Evolutionary conservation across 2,888 invertebrate species (phyloP).

Genomic region (Hoplodrina blanda): DNA sequence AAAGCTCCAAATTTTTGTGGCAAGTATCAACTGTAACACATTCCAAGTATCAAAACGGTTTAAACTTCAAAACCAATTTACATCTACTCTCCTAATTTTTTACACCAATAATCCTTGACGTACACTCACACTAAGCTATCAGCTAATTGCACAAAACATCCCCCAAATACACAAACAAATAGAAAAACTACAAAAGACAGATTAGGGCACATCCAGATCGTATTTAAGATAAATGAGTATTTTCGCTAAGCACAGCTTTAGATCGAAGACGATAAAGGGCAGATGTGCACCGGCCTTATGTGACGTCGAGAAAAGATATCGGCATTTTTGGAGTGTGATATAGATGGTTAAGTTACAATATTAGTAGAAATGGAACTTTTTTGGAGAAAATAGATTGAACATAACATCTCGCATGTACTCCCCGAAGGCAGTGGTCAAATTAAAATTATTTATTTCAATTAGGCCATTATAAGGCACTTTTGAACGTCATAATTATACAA

Average conservation of each 20-base stretch:
- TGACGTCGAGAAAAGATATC: slow-evolving; percentile 70
- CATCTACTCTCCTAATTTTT: slow-evolving; percentile 22
- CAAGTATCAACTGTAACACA: too few relatives aligned
- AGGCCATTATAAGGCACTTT: too few relatives aligned
- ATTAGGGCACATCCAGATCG: slow-evolving; percentile 89
- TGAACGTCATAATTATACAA: too few relatives aligned
- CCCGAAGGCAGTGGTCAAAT: too few relatives aligned
- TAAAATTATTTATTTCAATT: too few relatives aligned
- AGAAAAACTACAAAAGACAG: slow-evolving; percentile 84
- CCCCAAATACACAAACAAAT: slow-evolving; percentile 83
- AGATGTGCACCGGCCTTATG: slow-evolving; percentile 82
- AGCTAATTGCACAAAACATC: slow-evolving; percentile 88
- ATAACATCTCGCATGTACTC: too few relatives aligned
- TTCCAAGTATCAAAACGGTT: neutral
- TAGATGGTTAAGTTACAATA: slow-evolving; percentile 2
- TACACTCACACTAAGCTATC: slow-evolving; percentile 82
- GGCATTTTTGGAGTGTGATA: slow-evolving; percentile 14
- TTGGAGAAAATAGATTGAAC: neutral
- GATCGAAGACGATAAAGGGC: slow-evolving; percentile 85
- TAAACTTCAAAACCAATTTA: slow-evolving; percentile 40
- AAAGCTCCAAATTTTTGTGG: neutral
- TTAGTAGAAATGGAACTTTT: neutral
- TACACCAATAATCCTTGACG: slow-evolving; percentile 63
- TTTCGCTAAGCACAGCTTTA: slow-evolving; percentile 89
- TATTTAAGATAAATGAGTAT: slow-evolving; percentile 89